Base-by-base conservation (phyloP, 35 echinoderm and acorn worm species). In the Hemicentrotus pulcherrimus region DNA sequence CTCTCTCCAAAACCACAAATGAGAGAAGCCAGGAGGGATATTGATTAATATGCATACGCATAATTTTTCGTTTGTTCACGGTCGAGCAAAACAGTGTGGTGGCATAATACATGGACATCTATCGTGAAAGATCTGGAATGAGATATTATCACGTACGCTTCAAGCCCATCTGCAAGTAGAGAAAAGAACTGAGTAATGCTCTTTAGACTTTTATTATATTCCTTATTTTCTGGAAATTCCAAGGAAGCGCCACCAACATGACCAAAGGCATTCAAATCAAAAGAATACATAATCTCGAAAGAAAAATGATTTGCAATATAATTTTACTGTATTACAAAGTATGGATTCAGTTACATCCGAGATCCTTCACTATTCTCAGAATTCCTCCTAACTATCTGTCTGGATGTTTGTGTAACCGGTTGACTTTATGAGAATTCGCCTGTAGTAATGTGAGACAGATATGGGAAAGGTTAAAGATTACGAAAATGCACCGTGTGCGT, bases 31-130 rank as follows among this genome's bases (percentile, higher is more conserved):
- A 78, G 65, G 22, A 78, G 65, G 65, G 65, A 78, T 78, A 78
- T 78, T 78, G 65, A 78, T 78, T 78, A 78, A 78, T 78, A 78
- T 78, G 65, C 65, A 78, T 78, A 78, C 65, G 22, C 19, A n/a
- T 78, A 22, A 78, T 78, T 70, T 70, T 70, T 70, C 18, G 61
- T 70, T 78, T 78, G 65, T 78, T 78, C 65, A n/a, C 65, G 28
- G 65, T 78, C 65, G 24, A 71, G 5, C 22, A 71, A 24, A 71
- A 71, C 61, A 78, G 65, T 28, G 65, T 78, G 28, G 28, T 78
- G 52, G 52, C 28, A 28, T 78, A 12, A 71, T 71, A 5, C 61
- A 78, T 78, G 19, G 65, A 78, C 65, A 28, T 78, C 28, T 78
- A 78, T 28, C 5, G 65, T 78, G 24, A 78, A n/a, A 22, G 65